Evolutionary conservation across 1,140 invertebrate species (phyloP), one percentile per base, ranked within the genome.

Genomic region (Theocolax elegans): DNA sequence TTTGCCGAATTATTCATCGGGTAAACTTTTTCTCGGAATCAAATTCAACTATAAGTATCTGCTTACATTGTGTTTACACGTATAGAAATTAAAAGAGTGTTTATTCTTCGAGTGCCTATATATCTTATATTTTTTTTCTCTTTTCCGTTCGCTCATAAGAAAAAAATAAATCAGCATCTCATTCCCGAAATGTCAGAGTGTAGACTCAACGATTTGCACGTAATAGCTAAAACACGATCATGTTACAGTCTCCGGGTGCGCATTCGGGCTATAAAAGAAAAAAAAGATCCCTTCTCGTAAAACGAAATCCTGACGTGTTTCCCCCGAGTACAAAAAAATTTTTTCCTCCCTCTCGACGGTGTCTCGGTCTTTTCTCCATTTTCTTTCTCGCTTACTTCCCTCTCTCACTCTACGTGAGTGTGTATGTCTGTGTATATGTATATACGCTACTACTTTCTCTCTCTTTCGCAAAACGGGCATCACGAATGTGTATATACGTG

Each of bases 1-100:
- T 65, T 54, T 53, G 48, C 23, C 63, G 23, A 65, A 65, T 65
- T 53, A 65, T 51, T 53, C 49, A 62, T 48, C 44, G 44, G 17
- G 15, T 31, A n/a, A n/a, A n/a, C 6, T 44, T 27, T 19, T 49
- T 35, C 59, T 48, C 15, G 8, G 44, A 62, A 49, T 9, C 25
- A 49, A 49, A 29, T 21, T 19, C 27, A 21, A 48, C 42, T 17
- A 49, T 44, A n/a, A 35, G 63, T 65, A 46, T 66, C 51, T 27
- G 12, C 25, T 56, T 56, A 42, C 64, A 66, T 15, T 35, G n/a
- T 23, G 31, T 15, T n/a, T 53, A 53, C 60, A 17, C 19, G 12
- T 13, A 54, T 31, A 56, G 53, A 56, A 66, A 60, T n/a, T n/a
- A n/a, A n/a, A n/a, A n/a, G n/a, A n/a, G n/a, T n/a, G n/a, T n/a